Evolutionary conservation across 1,140 invertebrate species (phyloP), one percentile per base, ranked within the genome.

Genomic region (Anoplolepis gracilipes): DNA sequence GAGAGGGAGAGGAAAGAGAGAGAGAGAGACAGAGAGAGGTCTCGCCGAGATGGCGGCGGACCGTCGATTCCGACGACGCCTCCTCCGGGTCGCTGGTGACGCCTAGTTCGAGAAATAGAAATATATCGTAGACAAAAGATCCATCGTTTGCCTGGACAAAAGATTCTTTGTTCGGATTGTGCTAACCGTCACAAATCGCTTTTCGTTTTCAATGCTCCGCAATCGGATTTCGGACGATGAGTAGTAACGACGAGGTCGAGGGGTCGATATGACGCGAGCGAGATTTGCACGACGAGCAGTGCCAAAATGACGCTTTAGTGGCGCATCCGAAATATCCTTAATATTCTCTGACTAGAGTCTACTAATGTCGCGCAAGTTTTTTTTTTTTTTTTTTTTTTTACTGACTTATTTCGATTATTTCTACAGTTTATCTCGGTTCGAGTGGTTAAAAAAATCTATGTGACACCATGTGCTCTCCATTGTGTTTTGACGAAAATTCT

Each of bases 201-300:
- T 70, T 75, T 88, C 75, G 64, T 28, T 39, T 25, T 28, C 87
- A 64, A 22, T 53, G 42, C 69, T n/a, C 64, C 78, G 78, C 72
- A 49, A 61, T 73, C 39, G 42, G 19, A 73, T 76, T 88, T 70
- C 73, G 84, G 70, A 78, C 13, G 25, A 72, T 77, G 87, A 87
- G 84, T 73, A 85, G 79, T 62, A 57, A 77, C 87, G 76, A 65
- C 67, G 78, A 70, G 88, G 76, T 89, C 88, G 84, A 67, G 88
- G 70, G 88, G 87, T 89, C 88, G 88, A 89, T 89, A 89, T 64
- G 84, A 78, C 87, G 87, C 65, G 61, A 89, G 87, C 70, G 81
- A 49, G 70, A 72, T 46, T 53, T 59, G 87, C 70, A 77, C 67
- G 49, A 61, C 55, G 61, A 49, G 25, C 61, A 22, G 61, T 88